Evolutionary conservation across 1,140 invertebrate species (phyloP).

Genomic region (Heliconius melpomene): DNA sequence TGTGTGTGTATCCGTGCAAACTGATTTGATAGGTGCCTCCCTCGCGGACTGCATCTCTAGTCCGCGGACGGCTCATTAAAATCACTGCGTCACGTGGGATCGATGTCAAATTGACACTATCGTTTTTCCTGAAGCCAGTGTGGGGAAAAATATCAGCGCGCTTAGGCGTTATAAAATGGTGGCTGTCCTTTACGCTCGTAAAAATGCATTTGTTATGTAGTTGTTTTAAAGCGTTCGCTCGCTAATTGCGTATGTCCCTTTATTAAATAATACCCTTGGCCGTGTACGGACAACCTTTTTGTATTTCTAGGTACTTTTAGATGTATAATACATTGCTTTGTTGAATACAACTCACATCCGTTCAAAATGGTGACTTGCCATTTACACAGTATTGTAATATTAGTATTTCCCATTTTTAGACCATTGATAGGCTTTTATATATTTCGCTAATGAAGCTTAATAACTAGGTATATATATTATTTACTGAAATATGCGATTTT

Average conservation of each 20-base stretch:
- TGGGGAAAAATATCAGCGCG: slow-evolving; percentile 77
- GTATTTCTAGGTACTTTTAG: slow-evolving; percentile 52
- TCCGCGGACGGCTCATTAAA: slow-evolving; percentile 84
- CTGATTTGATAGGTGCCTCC: slow-evolving; percentile 83
- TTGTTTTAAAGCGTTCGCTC: slow-evolving; percentile 43
- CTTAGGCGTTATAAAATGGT: slow-evolving; percentile 81
- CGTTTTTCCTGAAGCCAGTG: slow-evolving; percentile 80
- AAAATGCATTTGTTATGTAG: slow-evolving; percentile 61
- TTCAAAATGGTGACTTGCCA: slow-evolving; percentile 84
- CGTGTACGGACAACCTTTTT: slow-evolving; percentile 52
- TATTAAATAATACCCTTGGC: slow-evolving; percentile 52
- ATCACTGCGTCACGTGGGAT: slow-evolving; percentile 84
- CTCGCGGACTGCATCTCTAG: slow-evolving; percentile 82
- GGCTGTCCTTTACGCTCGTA: slow-evolving; percentile 73
- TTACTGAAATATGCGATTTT: neutral
- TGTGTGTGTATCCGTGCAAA: slow-evolving; percentile 82
- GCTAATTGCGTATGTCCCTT: slow-evolving; percentile 48
- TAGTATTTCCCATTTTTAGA: neutral
- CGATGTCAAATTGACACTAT: slow-evolving; percentile 83
- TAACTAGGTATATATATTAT: neutral
- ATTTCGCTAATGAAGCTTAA: neutral
- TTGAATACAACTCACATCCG: slow-evolving; percentile 78
- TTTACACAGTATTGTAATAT: slow-evolving; percentile 51
- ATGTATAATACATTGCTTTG: slow-evolving; percentile 73
- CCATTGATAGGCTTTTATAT: neutral